Evolutionary conservation across 2,113 vertebrate species (phyloP), one percentile per base, ranked within the genome.

Genomic region (Diadophis punctatus): DNA sequence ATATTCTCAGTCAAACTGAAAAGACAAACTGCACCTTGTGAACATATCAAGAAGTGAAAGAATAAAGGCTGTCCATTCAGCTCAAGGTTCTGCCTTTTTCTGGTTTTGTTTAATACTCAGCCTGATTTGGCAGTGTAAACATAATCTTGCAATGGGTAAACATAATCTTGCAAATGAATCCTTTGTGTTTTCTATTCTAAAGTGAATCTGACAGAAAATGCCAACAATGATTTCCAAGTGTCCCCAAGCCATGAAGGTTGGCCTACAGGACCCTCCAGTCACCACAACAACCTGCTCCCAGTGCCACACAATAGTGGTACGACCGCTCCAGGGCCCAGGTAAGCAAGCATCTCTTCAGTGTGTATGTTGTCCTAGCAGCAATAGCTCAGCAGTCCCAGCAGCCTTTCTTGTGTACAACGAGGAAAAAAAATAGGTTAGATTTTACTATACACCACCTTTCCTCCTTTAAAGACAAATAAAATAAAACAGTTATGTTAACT

Each of bases 211-310:
- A 95, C 98, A 95, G 98, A 98, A 92, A 98, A 90, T 95, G 97
- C 97, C 63, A 97, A 96, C 94, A 97, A 95, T 89, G 97, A 98
- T 22, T 97, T 99, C 90, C 99, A 98, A 97, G 97, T 98, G 90
- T 97, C 98, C 92, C 96, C 98, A 27, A 97, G 97, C 96, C 97
- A 98, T 0, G 98, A 99, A 23, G 96, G 97, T 90, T 99, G 99
- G 98, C 97, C 98, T 86, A 94, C 97, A 90, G 95, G 98, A 74
- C 96, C 98, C 46, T 97, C 98, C 27, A 95, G 98, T 84, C 97
- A 97, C 60, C 98, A 97, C 1, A 92, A 97, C 93, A 97, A 97
- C 93, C 97, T 97, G 93, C 95, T 98, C 92, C 97, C 98, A 11
- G 97, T 97, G 91, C 96, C 96, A 0, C 97, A 97, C 92, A 96